Evolutionary conservation across 1,140 invertebrate genomes (phyloP).

Genomic region (Drosophila busckii): DNA sequence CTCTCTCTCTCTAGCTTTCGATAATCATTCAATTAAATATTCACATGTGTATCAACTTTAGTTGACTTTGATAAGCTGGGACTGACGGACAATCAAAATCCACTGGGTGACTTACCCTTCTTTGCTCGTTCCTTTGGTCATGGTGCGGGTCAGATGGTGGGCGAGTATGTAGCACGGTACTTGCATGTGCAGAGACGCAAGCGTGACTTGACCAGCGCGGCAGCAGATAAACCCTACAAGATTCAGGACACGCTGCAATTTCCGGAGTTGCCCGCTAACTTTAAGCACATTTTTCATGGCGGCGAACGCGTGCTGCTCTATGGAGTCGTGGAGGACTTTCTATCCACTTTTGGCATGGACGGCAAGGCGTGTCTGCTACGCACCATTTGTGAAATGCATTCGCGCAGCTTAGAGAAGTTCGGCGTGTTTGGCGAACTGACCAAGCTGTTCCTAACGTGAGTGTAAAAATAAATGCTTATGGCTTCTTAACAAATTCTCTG

Average conservation of each 20-base stretch:
- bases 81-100: slow-evolving; percentile 91
- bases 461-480: slow-evolving; percentile 24
- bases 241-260: slow-evolving; percentile 62
- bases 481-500: slow-evolving; percentile 21
- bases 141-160: slow-evolving; percentile 83
- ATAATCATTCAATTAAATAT: slow-evolving; percentile 28
- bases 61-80: slow-evolving; percentile 91
- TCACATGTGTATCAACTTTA: slow-evolving; percentile 79
- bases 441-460: slow-evolving; percentile 89
- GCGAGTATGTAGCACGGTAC: slow-evolving; percentile 85
- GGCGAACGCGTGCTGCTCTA: slow-evolving; percentile 88
- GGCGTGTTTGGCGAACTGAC: slow-evolving; percentile 89
- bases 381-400: slow-evolving; percentile 91
- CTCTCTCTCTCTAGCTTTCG: not conserved
- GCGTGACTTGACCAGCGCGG: slow-evolving; percentile 67
- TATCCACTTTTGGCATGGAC: slow-evolving; percentile 87
- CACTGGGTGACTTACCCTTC: slow-evolving; percentile 87
- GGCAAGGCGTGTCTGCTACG: slow-evolving; percentile 89
- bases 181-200: slow-evolving; percentile 83
- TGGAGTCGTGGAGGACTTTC: slow-evolving; percentile 86
- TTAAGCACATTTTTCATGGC: slow-evolving; percentile 84
- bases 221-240: slow-evolving; percentile 31
- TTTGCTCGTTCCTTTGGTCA: slow-evolving; percentile 86
- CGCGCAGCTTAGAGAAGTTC: slow-evolving; percentile 87
- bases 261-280: slow-evolving; percentile 56